Conservation (phyloP, 1,140 invertebrate species). For the Apis cerana region DNA sequence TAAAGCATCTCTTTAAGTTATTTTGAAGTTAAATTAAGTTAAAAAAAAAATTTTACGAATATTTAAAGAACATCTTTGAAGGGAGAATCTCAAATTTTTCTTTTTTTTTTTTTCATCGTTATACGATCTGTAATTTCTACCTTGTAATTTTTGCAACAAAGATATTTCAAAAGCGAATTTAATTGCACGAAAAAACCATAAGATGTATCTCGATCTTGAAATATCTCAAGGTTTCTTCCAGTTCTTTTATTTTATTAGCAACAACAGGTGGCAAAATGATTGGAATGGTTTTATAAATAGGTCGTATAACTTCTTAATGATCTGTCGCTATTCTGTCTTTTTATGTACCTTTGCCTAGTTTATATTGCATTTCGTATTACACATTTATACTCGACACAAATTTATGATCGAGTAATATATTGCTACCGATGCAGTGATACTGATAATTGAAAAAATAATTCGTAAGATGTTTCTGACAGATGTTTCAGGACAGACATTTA, state of each 20-base stretch:
- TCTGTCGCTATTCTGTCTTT: conserved; percentile 29
- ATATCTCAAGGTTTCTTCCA: conserved; percentile 10
- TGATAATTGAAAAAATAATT: no score
- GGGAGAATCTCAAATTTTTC: background rate
- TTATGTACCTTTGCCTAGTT: background rate
- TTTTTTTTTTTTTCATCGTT: no score
- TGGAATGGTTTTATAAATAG: conserved; percentile 58
- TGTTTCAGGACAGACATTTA: no score
- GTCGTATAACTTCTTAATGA: conserved; percentile 37
- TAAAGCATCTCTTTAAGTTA: background rate
- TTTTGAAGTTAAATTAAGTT: background rate
- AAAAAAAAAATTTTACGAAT: background rate
- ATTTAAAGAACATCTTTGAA: background rate
- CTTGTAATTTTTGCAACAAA: conserved; percentile 30
- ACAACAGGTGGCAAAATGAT: conserved; percentile 33
- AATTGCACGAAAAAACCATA: conserved; percentile 42
- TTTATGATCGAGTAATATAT: no score
- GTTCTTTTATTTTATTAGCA: conserved; percentile 2
- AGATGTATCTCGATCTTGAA: conserved; percentile 34
- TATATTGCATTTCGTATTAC: background rate
- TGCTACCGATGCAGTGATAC: no score
- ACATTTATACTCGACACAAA: no score
- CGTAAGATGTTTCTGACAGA: no score
- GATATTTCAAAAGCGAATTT: conserved; percentile 14
- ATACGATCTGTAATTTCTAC: conserved; percentile 27